Evolutionary conservation across 1,140 invertebrate genomes (phyloP).

Genomic region (Myzus persicae): DNA sequence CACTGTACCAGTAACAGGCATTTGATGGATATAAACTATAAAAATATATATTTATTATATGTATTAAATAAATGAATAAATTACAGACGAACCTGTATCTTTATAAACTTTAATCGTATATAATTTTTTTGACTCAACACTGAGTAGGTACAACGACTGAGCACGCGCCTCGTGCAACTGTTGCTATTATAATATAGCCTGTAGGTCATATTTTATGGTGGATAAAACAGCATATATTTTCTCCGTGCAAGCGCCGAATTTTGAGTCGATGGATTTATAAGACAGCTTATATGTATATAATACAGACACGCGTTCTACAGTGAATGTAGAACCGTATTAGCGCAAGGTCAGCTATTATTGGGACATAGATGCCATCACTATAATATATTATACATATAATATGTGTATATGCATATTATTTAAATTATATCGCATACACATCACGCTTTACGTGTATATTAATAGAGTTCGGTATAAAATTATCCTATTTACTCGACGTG

Average conservation of each 20-base stretch:
- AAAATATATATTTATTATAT: too few relatives aligned
- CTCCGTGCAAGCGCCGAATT: not conserved
- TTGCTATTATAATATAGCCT: not conserved
- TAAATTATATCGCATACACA: slow-evolving; percentile 6
- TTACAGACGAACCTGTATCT: not conserved
- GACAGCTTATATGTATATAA: not conserved
- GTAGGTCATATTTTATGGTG: not conserved
- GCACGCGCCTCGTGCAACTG: not conserved
- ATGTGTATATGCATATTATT: not conserved
- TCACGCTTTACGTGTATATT: not conserved
- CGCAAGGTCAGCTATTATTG: not conserved
- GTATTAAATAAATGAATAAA: too few relatives aligned
- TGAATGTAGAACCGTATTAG: not conserved
- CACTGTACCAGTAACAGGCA: too few relatives aligned
- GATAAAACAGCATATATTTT: not conserved
- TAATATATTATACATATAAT: not conserved
- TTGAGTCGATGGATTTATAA: not conserved
- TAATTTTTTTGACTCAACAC: not conserved
- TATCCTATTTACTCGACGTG: not conserved
- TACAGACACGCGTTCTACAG: not conserved
- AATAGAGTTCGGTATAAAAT: not conserved
- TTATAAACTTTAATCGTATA: not conserved
- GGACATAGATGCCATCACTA: not conserved
- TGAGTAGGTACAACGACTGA: not conserved
- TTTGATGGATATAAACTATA: too few relatives aligned